Evolutionary conservation across 2,888 invertebrate genomes (phyloP), one percentile per base, ranked within the genome.

Genomic region (Melinaea marsaeus): DNA sequence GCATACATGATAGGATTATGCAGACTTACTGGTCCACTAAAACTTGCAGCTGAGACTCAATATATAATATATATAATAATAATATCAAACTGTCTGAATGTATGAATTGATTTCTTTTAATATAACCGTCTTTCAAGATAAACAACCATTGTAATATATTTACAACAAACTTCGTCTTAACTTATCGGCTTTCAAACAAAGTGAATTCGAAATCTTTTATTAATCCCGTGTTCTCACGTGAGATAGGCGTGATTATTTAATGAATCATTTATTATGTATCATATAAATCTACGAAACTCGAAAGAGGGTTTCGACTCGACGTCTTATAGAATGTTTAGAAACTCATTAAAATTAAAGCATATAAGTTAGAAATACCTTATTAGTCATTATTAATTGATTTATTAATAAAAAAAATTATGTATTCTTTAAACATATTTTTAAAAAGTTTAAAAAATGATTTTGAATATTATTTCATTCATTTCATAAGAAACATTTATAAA

Each of bases 261-360:
- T 70, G 57, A 62, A 42, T 67, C 61, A 63, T 69, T 72, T 71
- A 72, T 72, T 70, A 73, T 68, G 58, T 58, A 69, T 61, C 65
- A 66, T 66, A 69, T 65, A 67, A 64, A 64, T 64, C 69, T 71
- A 66, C 71, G 70, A 69, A 74, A 71, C 71, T 72, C 64, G 63
- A 71, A 69, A 72, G 68, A 72, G 71, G 70, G 69, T 57, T 68
- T 67, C 55, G 67, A 61, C 69, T 69, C 69, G 66, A 71, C 64
- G 71, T 72, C 61, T 70, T 66, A 64, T 64, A 66, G 57, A 61
- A 64, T 66, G 66, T 71, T 66, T 64, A 58, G 57, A 61, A 62
- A 61, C 69, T 69, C 66, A 66, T 69, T 64, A 71, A 66, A 61
- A 63, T 69, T 70, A 56, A 70, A 58, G 58, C 51, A 42, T 47